Conservation (phyloP, 2,888 invertebrate species). For the Euspilapteryx auroguttella region DNA sequence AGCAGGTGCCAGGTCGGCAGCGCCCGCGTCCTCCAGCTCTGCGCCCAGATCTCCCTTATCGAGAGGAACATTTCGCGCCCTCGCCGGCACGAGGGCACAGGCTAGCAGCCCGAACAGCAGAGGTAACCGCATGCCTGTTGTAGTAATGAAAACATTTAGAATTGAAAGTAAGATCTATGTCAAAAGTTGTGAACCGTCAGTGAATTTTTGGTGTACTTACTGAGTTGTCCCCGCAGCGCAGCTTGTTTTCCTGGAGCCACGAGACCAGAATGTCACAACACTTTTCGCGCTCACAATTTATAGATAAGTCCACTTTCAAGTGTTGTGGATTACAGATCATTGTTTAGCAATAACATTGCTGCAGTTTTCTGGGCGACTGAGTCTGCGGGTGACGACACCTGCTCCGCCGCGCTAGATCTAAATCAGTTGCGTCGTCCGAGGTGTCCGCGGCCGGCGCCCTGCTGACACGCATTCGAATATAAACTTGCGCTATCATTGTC, state of each 20-base stretch:
- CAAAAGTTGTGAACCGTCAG: too few species aligned
- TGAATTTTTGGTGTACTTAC: neutral
- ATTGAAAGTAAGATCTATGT: too few species aligned
- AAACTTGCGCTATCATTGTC: neutral
- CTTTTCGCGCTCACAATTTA: conserved; percentile 44
- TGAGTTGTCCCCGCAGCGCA: conserved; percentile 6
- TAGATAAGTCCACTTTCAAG: conserved; percentile 51
- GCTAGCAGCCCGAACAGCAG: conserved; percentile 25
- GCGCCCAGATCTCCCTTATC: conserved; percentile 17
- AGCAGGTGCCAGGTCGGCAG: conserved; percentile 7
- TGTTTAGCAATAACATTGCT: conserved; percentile 47
- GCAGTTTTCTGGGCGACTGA: conserved; percentile 53
- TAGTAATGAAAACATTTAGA: neutral
- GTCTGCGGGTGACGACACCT: conserved; percentile 43
- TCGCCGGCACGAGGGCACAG: conserved; percentile 20
- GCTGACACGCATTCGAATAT: too few species aligned
- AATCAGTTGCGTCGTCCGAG: conserved; percentile 33
- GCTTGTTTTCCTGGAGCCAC: conserved; percentile 22
- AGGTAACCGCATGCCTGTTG: conserved; percentile 30
- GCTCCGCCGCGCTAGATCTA: conserved; percentile 25
- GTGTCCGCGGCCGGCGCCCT: neutral
- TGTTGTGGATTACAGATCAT: conserved; percentile 41
- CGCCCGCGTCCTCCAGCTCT: neutral
- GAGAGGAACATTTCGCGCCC: conserved; percentile 28
- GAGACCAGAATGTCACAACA: conserved; percentile 31